These are phyloP conservation scores for Margarornis squamiger DNA, from an alignment of 2,797 vertebrate genomes.

Conservation along the genomic window DNA sequence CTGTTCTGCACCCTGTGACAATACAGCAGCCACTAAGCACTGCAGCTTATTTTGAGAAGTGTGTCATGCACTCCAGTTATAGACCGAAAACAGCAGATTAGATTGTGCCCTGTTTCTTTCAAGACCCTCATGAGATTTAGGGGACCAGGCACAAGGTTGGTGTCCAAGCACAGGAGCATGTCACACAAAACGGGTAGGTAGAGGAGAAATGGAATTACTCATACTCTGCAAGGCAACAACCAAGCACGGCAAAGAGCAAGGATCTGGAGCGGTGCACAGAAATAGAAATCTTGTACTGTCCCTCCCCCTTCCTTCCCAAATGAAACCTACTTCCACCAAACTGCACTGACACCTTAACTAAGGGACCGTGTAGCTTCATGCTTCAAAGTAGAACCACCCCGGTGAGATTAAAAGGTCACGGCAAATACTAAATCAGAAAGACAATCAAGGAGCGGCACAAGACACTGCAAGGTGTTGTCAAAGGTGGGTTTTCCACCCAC, in stretches of 20 bases:
- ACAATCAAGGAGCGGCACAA: not conserved
- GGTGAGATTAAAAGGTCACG: not conserved
- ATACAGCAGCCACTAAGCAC: not conserved
- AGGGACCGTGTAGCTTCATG: not conserved
- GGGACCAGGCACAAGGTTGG: not conserved
- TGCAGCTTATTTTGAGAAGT: constrained; percentile 40
- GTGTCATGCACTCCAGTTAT: constrained; percentile 25
- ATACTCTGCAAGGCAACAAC: not conserved
- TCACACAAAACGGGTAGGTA: not conserved
- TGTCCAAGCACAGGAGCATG: not conserved
- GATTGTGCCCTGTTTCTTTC: not conserved
- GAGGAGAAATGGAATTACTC: not conserved
- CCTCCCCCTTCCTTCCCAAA: not conserved
- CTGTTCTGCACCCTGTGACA: not conserved
- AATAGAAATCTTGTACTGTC: not conserved
- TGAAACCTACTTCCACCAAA: not conserved
- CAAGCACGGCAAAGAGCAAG: rapidly evolving
- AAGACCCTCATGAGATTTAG: not conserved
- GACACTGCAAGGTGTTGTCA: not conserved
- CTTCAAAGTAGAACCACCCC: not conserved
- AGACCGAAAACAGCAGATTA: constrained; percentile 13
- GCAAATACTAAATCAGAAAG: not conserved
- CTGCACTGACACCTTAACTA: not conserved
- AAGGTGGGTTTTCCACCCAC: not conserved
- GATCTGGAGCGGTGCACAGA: not conserved